phyloP scores from a whole-genome alignment of 2,888 invertebrate species.

The Alcis repandata region DNA sequence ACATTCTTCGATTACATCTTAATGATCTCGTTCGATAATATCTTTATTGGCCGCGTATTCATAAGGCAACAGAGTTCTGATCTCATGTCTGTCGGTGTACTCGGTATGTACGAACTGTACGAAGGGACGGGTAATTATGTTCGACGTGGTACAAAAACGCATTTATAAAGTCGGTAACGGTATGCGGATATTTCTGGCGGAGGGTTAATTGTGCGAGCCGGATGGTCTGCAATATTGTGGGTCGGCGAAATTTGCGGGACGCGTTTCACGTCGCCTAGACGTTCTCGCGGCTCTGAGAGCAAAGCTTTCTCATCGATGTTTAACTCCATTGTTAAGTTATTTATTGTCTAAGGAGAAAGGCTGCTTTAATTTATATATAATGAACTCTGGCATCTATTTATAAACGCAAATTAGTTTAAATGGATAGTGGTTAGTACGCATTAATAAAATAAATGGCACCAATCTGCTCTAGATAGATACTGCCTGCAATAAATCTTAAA shows the following conservation, averaged over 20 bases:
- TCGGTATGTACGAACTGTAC: too few relatives aligned
- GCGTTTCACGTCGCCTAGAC: slow-evolving; percentile 60
- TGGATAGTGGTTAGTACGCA: too few relatives aligned
- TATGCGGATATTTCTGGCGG: slow-evolving; percentile 58
- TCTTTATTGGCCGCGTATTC: slow-evolving; percentile 44
- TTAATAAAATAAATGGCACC: too few relatives aligned
- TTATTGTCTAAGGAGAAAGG: slow-evolving; percentile 61
- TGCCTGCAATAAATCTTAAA: too few relatives aligned
- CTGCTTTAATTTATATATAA: slow-evolving; percentile 32
- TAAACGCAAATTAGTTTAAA: not conserved
- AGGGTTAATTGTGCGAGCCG: slow-evolving; percentile 57
- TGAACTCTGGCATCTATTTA: slow-evolving; percentile 6
- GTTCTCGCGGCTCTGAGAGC: slow-evolving; percentile 59
- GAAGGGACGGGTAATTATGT: slow-evolving; percentile 30
- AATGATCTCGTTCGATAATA: slow-evolving; percentile 49
- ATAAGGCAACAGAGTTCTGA: slow-evolving; percentile 31
- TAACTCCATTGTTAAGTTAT: slow-evolving; percentile 66
- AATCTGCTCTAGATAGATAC: too few relatives aligned
- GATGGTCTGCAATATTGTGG: slow-evolving; percentile 62
- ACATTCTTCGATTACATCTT: slow-evolving; percentile 48
- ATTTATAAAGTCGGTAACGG: slow-evolving; percentile 35
- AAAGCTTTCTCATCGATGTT: slow-evolving; percentile 68
- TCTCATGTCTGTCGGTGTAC: slow-evolving; percentile 25
- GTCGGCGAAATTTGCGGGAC: slow-evolving; percentile 72
- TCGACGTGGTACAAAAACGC: slow-evolving; percentile 33